A percentile compares a stretch with the other conserved stretches of the same genome.
phyloP scores from a whole-genome alignment of 2,888 invertebrate genomes.

The Sipha maydis region DNA sequence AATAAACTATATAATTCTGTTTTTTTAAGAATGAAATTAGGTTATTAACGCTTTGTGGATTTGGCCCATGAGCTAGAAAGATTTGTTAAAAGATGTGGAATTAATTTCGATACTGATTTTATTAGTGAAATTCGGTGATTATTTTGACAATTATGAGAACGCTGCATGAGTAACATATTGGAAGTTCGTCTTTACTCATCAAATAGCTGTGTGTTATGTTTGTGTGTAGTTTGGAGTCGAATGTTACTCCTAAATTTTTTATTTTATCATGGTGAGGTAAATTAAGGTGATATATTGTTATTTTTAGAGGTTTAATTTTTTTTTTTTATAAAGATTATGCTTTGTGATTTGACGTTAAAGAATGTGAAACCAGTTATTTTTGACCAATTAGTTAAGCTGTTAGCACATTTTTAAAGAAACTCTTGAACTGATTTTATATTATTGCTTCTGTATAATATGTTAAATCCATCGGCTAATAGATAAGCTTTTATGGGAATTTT shows the following conservation, averaged over 20 bases:
- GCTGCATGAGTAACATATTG: no score
- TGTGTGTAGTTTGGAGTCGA: constrained; percentile 1
- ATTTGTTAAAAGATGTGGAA: no score
- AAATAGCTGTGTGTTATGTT: no score
- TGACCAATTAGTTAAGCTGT: constrained; percentile 1
- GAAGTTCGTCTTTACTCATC: no score
- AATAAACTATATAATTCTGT: no score
- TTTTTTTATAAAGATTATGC: constrained; percentile 24
- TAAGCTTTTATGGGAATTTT: background rate
- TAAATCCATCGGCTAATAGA: constrained; percentile 14
- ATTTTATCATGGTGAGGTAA: background rate
- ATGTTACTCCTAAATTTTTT: background rate
- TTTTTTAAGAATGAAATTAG: no score
- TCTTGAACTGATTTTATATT: background rate
- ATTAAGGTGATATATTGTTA: background rate
- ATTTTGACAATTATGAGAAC: no score
- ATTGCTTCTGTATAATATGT: background rate
- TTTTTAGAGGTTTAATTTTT: background rate
- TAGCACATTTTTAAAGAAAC: constrained; percentile 10
- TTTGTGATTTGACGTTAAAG: background rate
- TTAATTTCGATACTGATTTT: no score
- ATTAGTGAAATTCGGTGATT: no score
- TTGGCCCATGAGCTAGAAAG: no score
- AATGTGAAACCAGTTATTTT: background rate
- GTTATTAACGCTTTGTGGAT: no score